Conservation (phyloP, 92 coral and sea anemone species). For the Epizoanthus scotinus region DNA sequence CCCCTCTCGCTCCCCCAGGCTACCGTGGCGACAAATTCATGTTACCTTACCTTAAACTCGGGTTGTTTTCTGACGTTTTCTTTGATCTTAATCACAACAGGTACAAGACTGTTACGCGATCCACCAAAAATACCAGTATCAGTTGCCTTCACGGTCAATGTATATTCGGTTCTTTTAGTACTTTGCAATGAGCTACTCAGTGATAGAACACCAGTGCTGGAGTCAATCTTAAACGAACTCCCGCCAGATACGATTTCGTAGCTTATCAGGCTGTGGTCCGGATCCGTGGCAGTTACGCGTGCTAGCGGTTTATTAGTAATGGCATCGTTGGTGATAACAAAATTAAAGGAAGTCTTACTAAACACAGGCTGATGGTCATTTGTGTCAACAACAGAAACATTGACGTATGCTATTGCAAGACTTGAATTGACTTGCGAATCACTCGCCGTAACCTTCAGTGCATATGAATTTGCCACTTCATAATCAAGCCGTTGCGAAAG, state of each 20-base stretch:
- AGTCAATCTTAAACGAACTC: conserved; percentile 56
- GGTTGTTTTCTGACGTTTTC: conserved; percentile 65
- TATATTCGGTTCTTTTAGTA: conserved; percentile 49
- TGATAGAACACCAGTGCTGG: conserved; percentile 62
- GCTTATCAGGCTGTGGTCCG: conserved; percentile 51
- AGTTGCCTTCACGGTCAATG: conserved; percentile 65
- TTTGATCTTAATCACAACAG: conserved; percentile 52
- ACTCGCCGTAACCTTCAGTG: conserved; percentile 64
- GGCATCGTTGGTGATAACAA: conserved; percentile 69
- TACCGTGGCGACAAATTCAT: no score
- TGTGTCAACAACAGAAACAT: conserved; percentile 53
- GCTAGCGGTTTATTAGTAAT: conserved; percentile 61
- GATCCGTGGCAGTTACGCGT: conserved; percentile 63
- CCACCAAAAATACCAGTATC: conserved; percentile 39
- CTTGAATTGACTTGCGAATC: conserved; percentile 34
- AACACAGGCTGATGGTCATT: conserved; percentile 83
- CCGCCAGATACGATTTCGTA: conserved; percentile 56
- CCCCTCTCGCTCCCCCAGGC: no score
- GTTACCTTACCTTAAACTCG: conserved; percentile 45
- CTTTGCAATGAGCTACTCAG: conserved; percentile 40
- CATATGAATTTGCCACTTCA: conserved; percentile 49
- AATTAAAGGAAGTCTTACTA: conserved; percentile 40
- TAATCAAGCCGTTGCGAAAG: conserved; percentile 64
- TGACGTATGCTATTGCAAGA: conserved; percentile 65
- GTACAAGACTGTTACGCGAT: conserved; percentile 19